Conservation (phyloP, 2,888 invertebrate species). For the Hyppa rectilinea region DNA sequence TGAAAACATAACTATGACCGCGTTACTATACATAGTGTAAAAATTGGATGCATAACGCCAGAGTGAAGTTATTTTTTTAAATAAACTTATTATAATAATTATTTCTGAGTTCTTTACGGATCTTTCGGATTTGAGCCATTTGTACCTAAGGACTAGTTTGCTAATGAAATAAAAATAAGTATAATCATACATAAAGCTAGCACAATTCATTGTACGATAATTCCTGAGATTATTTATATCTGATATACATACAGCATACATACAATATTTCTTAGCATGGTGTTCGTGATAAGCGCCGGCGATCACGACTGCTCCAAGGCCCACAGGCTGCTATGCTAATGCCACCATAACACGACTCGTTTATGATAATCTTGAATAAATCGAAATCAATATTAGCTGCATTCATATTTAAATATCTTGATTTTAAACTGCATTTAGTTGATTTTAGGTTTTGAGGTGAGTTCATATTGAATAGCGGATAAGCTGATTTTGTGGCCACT, state of each 20-base stretch:
- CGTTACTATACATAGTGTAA: too few relatives aligned
- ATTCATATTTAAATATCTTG: conserved; percentile 28
- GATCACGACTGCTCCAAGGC: conserved; percentile 52
- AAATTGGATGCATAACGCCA: not conserved
- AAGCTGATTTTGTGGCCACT: not conserved
- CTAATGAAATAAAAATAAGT: not conserved
- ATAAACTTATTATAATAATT: not conserved
- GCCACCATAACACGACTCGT: conserved; percentile 31
- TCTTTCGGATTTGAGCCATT: too few relatives aligned
- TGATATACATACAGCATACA: not conserved
- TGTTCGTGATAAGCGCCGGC: conserved; percentile 12
- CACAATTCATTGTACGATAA: conserved; percentile 3
- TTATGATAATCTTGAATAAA: conserved; percentile 45
- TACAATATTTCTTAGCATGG: conserved; percentile 17
- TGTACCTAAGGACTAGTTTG: not conserved
- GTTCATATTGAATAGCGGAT: not conserved
- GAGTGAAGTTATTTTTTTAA: not conserved
- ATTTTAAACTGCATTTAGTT: conserved; percentile 12
- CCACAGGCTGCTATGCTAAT: conserved; percentile 45
- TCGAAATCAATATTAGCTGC: conserved; percentile 25
- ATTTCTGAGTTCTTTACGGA: too few relatives aligned
- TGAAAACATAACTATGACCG: too few relatives aligned
- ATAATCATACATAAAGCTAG: not conserved
- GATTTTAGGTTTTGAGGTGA: conserved; percentile 5
- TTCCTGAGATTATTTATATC: conserved; percentile 1